Evolutionary conservation across 2,797 vertebrate species (phyloP).

Genomic region (Spatula clypeata): DNA sequence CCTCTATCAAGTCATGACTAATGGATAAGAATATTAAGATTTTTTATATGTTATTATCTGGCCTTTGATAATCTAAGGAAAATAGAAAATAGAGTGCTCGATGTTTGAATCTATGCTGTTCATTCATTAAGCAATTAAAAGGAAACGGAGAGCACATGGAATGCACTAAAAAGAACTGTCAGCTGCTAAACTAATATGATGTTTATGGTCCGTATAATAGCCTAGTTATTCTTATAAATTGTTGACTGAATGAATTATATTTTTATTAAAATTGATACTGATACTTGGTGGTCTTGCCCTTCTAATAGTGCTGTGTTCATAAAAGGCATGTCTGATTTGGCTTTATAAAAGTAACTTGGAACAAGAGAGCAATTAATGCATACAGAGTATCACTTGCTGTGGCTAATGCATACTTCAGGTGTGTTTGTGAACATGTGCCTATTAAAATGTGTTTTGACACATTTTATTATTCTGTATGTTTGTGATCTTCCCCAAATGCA

Average conservation of each 20-base stretch:
- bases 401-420: background rate
- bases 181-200: background rate
- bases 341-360: background rate
- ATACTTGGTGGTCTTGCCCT: background rate
- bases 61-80: conserved; percentile 17
- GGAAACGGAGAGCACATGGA: background rate
- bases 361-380: background rate
- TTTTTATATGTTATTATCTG: conserved; percentile 31
- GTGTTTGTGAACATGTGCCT: background rate
- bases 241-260: background rate
- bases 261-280: background rate
- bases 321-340: background rate
- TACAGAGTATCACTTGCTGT: background rate
- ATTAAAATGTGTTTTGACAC: background rate
- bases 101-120: background rate
- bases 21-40: conserved; percentile 38
- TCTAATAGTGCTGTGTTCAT: background rate
- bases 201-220: background rate
- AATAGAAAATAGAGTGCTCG: background rate
- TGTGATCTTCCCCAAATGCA: background rate
- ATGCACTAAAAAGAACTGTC: conserved; percentile 10
- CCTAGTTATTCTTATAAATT: background rate
- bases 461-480: fast-evolving
- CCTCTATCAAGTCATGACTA: conserved; percentile 43
- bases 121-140: conserved; percentile 46